Evolutionary conservation across 1,140 invertebrate genomes (phyloP).

Genomic region (Cherax quadricarinatus): DNA sequence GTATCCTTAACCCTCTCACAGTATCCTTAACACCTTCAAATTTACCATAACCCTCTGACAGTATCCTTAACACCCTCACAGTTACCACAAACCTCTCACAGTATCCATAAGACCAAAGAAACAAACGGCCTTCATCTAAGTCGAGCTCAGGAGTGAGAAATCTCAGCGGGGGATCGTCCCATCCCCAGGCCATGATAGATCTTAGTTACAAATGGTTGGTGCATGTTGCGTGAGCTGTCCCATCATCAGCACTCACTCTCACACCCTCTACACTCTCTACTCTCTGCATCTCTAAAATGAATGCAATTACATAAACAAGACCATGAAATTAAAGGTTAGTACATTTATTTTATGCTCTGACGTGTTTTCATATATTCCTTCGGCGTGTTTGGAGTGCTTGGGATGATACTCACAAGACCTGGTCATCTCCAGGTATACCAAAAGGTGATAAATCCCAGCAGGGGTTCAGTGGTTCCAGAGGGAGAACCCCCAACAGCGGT

Average conservation of each 20-base stretch:
- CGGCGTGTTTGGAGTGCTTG: too few relatives aligned
- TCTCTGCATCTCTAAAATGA: neutral
- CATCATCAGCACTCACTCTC: neutral
- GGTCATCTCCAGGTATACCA: constrained; percentile 15
- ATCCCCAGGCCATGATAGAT: constrained; percentile 22
- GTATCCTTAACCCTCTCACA: too few relatives aligned
- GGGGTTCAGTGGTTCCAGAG: constrained; percentile 36
- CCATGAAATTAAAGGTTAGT: too few relatives aligned
- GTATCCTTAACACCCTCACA: neutral
- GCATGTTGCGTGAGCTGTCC: neutral
- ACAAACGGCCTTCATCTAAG: neutral
- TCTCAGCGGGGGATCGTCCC: constrained; percentile 31
- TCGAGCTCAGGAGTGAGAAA: constrained; percentile 36
- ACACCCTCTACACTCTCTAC: neutral
- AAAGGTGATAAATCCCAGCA: constrained; percentile 49
- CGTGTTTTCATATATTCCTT: too few relatives aligned
- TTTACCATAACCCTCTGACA: too few relatives aligned
- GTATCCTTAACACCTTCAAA: too few relatives aligned
- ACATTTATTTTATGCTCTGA: too few relatives aligned
- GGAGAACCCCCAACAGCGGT: neutral
- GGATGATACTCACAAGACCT: neutral
- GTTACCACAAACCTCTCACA: neutral
- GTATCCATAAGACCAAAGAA: neutral
- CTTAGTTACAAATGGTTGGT: constrained; percentile 42
- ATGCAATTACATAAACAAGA: neutral